Conservation (phyloP, 2,797 vertebrate species). For the Spinus pinus region DNA sequence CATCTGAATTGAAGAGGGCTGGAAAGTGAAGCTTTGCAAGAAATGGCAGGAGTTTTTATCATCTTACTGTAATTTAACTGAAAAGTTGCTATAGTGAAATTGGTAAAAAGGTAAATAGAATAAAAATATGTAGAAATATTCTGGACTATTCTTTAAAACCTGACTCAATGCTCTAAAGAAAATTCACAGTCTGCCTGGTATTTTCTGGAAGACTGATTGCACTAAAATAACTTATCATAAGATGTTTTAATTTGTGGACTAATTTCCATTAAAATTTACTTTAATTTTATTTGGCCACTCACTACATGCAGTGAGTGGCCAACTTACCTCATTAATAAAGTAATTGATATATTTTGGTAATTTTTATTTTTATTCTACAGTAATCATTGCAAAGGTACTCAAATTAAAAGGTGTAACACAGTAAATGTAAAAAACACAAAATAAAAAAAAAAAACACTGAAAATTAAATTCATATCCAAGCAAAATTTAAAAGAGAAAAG, state of each 20-base stretch:
- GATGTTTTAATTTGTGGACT: neutral
- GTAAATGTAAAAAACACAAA: neutral
- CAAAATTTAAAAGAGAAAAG: neutral
- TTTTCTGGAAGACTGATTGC: neutral
- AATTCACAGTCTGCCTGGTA: neutral
- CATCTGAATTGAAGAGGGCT: neutral
- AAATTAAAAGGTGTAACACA: neutral
- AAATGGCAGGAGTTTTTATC: neutral
- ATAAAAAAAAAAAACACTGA: too few species aligned
- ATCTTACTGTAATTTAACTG: neutral
- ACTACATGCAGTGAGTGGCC: neutral
- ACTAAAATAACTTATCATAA: neutral
- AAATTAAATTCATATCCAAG: neutral
- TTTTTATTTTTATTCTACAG: neutral
- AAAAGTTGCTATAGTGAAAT: neutral
- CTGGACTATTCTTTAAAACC: neutral
- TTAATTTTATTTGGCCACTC: neutral
- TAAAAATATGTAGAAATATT: neutral
- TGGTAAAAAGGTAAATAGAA: neutral
- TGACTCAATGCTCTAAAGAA: neutral
- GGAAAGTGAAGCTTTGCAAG: neutral
- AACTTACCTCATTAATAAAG: neutral
- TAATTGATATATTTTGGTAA: neutral
- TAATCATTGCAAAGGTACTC: neutral
- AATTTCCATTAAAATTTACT: neutral